A percentile compares a stretch with the other conserved stretches of the same genome.
Conservation (phyloP, 2,113 vertebrate species). For the Eleginops maclovinus region DNA sequence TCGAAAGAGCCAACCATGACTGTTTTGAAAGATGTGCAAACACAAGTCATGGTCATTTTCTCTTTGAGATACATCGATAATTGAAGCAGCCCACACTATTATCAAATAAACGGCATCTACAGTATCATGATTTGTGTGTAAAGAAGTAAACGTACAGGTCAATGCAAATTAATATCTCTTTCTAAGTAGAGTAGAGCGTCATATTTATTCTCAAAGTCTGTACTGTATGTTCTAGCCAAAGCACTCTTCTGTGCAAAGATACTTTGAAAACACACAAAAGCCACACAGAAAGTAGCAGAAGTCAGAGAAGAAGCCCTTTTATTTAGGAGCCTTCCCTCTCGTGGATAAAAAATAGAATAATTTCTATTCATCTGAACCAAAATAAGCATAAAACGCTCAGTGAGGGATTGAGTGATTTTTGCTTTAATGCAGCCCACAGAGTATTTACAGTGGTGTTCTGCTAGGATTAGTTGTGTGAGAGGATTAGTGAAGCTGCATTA, state of each 20-base stretch:
- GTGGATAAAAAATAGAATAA: constrained; percentile 55
- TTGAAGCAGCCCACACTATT: constrained; percentile 13
- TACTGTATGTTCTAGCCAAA: constrained; percentile 7
- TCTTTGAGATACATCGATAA: neutral
- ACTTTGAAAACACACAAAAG: neutral
- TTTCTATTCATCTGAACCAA: constrained; percentile 76
- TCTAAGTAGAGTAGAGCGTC: too few species aligned
- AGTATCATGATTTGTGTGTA: constrained; percentile 5
- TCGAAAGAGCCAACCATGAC: neutral
- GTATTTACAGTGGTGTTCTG: constrained; percentile 82
- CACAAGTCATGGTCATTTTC: neutral
- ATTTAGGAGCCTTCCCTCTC: constrained; percentile 43
- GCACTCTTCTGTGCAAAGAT: constrained; percentile 5
- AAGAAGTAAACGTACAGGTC: neutral
- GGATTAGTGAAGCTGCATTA: constrained; percentile 84
- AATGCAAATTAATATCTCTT: neutral
- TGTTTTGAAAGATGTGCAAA: neutral
- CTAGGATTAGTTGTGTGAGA: constrained; percentile 83
- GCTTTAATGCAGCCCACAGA: constrained; percentile 76
- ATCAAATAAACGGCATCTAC: neutral
- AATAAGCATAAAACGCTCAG: constrained; percentile 75
- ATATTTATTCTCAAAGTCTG: constrained; percentile 32
- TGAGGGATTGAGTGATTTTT: constrained; percentile 80
- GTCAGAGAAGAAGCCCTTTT: constrained; percentile 23
- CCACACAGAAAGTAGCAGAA: constrained; percentile 22